Evolutionary conservation across 2,113 vertebrate genomes (phyloP), one percentile per base, ranked within the genome.

Genomic region (Odontophorus gujanensis): DNA sequence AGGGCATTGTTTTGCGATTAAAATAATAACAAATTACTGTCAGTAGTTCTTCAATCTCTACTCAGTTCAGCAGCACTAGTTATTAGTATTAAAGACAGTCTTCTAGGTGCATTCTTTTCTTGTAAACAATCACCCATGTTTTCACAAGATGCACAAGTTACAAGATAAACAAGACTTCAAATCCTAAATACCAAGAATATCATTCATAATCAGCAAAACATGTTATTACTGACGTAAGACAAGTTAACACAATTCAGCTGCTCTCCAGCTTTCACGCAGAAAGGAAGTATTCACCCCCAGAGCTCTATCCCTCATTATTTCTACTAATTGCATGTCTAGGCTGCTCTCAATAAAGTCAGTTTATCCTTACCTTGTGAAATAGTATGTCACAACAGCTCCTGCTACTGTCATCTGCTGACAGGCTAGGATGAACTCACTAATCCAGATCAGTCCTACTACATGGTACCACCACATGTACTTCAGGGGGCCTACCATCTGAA

Each of bases 361-460:
- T 53, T 82, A 66, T 68, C 36, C 96, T 97, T 87, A 99, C 99
- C 99, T 99, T 89, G 99, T 99, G 80, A 99, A 99, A 97, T 99
- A 99, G 97, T 99, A 99, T 0, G 99, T 99, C 86, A 99, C 99
- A 76, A 99, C 99, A 30, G 99, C 99, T 26, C 99, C 99, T 3
- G 99, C 99, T 36, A 99, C 98, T 2, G 99, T 99, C 99, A 99
- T 99, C 97, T 99, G 99, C 95, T 99, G 99, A 97, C 99, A 99
- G 4, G 99, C 99, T 68, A 99, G 97, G 88, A 99, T 99, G 96
- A 99, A 99, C 95, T 99, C 99, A 1, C 98, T 99, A 96, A 99
- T 99, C 99, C 99, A 99, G 78, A 99, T 97, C 55, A 99, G 98
- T n/a, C 99, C 99, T 71, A 99, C 98, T 2, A 98, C 94, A 4